phyloP scores from a whole-genome alignment of 2,888 invertebrate species.

The Cephus rjabovi region DNA sequence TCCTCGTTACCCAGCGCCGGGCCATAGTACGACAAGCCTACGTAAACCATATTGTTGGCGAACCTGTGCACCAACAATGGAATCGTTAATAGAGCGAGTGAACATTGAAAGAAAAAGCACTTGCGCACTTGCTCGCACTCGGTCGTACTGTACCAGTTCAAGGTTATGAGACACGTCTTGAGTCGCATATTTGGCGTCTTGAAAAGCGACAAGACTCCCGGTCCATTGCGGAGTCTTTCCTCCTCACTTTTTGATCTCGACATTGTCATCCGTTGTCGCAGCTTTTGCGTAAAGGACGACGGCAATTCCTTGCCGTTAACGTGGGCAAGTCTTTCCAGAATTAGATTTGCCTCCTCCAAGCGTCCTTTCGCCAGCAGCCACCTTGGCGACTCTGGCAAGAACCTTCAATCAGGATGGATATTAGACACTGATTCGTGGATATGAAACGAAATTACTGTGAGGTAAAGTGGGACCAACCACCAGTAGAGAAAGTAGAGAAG shows the following conservation, averaged over 20 bases:
- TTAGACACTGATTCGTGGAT: background rate
- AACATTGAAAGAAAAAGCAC: too few relatives aligned
- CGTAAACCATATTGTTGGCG: conserved; percentile 92
- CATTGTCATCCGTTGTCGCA: conserved; percentile 79
- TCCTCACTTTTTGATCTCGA: conserved; percentile 70
- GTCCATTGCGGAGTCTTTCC: conserved; percentile 61
- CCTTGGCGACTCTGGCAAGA: conserved; percentile 90
- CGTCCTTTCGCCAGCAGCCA: conserved; percentile 89
- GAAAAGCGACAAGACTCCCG: conserved; percentile 76
- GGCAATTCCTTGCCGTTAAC: conserved; percentile 84
- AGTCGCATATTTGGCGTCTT: conserved; percentile 90
- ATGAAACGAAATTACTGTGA: background rate
- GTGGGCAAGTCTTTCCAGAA: conserved; percentile 81
- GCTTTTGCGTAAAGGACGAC: conserved; percentile 76
- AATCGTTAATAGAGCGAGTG: too few relatives aligned
- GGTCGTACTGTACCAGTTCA: conserved; percentile 75
- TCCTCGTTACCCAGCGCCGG: conserved; percentile 89
- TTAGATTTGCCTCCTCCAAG: conserved; percentile 83
- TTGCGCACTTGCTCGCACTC: too few relatives aligned
- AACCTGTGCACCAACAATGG: conserved; percentile 69
- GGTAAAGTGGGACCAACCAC: conserved; percentile 68
- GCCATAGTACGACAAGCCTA: conserved; percentile 91
- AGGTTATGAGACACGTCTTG: conserved; percentile 86
- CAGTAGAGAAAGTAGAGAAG: conserved; percentile 85
- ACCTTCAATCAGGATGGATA: conserved; percentile 63